Conservation (phyloP, 2,113 vertebrate species). For the Prolemur simus region DNA sequence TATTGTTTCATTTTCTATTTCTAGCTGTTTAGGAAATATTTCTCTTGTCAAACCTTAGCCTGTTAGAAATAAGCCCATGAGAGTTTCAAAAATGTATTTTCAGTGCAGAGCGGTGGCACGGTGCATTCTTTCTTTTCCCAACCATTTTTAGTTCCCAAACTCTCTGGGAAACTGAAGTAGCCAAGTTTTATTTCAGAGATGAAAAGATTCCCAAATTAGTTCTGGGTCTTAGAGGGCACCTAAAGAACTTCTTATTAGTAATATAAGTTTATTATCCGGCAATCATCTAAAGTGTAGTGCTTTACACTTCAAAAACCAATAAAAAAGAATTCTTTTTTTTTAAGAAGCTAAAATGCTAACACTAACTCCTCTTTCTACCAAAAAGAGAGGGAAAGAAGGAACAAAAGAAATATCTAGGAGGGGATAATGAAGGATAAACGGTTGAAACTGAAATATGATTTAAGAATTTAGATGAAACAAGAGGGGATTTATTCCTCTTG, state of each 20-base stretch:
- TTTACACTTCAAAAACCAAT: conserved; percentile 5
- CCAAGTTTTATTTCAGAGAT: conserved; percentile 56
- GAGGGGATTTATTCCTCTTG: not conserved
- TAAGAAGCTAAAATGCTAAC: not conserved
- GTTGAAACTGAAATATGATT: not conserved
- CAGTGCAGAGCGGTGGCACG: not conserved
- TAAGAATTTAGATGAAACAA: not conserved
- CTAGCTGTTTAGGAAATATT: conserved; percentile 39
- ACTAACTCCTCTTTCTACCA: not conserved
- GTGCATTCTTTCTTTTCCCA: not conserved
- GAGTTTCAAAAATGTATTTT: not conserved
- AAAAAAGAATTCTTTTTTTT: not conserved
- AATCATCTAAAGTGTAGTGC: not conserved
- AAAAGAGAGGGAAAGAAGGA: not conserved
- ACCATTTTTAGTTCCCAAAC: conserved; percentile 17
- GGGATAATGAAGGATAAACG: not conserved
- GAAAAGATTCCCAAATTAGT: conserved; percentile 39
- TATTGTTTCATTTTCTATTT: conserved; percentile 58
- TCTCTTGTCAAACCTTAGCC: not conserved
- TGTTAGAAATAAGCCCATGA: not conserved
- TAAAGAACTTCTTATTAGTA: conserved; percentile 10
- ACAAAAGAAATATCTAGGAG: not conserved
- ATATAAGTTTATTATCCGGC: not conserved
- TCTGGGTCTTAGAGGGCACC: not conserved
- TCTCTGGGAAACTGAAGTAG: conserved; percentile 56